phyloP scores from a whole-genome alignment of 2,888 invertebrate genomes.

The Orgyia antiqua region DNA sequence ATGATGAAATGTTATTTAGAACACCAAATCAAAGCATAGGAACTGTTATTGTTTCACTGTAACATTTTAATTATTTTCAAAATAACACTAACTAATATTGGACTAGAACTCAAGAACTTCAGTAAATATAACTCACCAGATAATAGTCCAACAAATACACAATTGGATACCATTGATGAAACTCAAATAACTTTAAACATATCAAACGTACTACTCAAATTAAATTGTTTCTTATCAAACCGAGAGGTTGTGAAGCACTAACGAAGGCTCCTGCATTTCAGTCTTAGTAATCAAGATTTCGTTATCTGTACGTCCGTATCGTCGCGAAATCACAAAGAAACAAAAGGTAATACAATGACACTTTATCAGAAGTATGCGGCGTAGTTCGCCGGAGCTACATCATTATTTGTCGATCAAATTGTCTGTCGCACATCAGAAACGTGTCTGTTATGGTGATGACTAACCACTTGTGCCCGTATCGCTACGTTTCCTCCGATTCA shows the following conservation, averaged over 20 bases:
- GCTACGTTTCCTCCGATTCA: slow-evolving; percentile 49
- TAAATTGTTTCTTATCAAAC: slow-evolving; percentile 21
- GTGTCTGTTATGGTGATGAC: slow-evolving; percentile 65
- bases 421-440: slow-evolving; percentile 46
- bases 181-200: slow-evolving; percentile 18
- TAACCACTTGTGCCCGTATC: slow-evolving; percentile 65
- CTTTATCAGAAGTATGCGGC: slow-evolving; percentile 50
- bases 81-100: too few relatives aligned
- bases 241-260: slow-evolving; percentile 36
- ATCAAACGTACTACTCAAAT: slow-evolving; percentile 7
- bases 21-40: too few relatives aligned
- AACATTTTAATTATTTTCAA: too few relatives aligned
- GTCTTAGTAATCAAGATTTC: slow-evolving; percentile 53
- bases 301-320: slow-evolving; percentile 57
- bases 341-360: slow-evolving; percentile 50
- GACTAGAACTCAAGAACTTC: too few relatives aligned
- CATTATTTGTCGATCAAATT: slow-evolving; percentile 40
- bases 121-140: slow-evolving; percentile 58
- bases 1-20: too few relatives aligned
- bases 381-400: slow-evolving; percentile 42
- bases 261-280: slow-evolving; percentile 36
- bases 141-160: slow-evolving; percentile 59
- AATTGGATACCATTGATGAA: slow-evolving; percentile 61
- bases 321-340: slow-evolving; percentile 66
- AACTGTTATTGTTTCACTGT: too few relatives aligned